Evolutionary conservation across 2,797 vertebrate species (phyloP).

Genomic region (Mus minutoides): DNA sequence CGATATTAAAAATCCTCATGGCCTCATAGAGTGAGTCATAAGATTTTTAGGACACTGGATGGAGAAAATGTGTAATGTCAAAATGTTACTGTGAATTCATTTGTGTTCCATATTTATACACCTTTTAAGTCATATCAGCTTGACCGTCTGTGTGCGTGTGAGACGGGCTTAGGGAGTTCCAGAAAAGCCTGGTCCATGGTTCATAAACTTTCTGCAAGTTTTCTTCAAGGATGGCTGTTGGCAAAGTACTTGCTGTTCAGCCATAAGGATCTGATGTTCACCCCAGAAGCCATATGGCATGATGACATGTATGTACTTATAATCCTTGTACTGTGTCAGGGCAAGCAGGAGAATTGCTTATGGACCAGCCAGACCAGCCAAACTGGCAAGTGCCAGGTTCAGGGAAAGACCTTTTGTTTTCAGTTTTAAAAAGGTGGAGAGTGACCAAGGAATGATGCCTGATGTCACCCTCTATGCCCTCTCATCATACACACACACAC

Average conservation of each 20-base stretch:
- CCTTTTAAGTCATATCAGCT: background rate
- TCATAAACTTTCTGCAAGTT: background rate
- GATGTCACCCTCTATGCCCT: no score
- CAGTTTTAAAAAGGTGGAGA: background rate
- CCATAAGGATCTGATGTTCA: background rate
- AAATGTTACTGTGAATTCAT: background rate
- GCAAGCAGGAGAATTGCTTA: background rate
- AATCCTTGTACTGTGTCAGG: background rate
- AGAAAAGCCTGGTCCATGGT: background rate
- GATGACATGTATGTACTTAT: background rate
- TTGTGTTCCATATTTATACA: background rate
- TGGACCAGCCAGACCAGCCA: background rate
- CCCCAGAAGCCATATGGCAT: background rate
- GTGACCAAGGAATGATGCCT: no score
- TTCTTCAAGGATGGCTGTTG: background rate
- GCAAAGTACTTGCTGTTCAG: background rate
- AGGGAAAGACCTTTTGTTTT: background rate
- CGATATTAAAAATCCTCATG: slow-evolving; percentile 35
- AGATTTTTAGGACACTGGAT: slow-evolving; percentile 1
- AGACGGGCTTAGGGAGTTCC: background rate
- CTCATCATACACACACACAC: background rate
- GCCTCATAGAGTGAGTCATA: slow-evolving; percentile 4
- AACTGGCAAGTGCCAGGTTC: background rate
- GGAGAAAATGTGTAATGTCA: background rate
- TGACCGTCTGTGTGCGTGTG: background rate